A percentile compares a stretch with the other conserved stretches of the same genome.
phyloP scores from a whole-genome alignment of 2,113 vertebrate genomes.

The Poecilia latipinna region DNA sequence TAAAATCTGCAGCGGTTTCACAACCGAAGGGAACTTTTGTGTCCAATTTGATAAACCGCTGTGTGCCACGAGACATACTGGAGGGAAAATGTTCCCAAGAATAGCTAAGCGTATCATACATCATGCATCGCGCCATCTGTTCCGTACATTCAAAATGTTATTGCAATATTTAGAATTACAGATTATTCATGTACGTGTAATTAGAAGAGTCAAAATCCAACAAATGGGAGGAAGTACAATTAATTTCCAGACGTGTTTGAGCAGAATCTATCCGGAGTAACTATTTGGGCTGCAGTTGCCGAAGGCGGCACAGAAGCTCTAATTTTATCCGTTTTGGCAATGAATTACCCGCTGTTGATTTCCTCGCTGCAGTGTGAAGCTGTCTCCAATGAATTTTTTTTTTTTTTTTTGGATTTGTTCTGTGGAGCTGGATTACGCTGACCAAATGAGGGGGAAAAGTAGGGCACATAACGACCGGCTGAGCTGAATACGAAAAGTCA shows the following conservation, averaged over 20 bases:
- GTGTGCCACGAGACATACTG: conserved; percentile 69
- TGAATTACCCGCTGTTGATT: conserved; percentile 58
- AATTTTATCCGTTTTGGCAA: conserved; percentile 72
- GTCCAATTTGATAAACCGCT: conserved; percentile 72
- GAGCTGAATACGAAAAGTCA: conserved; percentile 42
- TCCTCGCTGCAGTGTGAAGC: conserved; percentile 30
- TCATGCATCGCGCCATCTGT: conserved; percentile 77
- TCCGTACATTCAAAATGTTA: conserved; percentile 79
- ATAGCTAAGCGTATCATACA: conserved; percentile 80
- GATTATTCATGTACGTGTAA: conserved; percentile 78
- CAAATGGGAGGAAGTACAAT: conserved; percentile 70
- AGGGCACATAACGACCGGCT: conserved; percentile 34
- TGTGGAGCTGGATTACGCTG: conserved; percentile 30
- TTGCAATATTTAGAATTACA: conserved; percentile 79
- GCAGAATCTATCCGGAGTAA: conserved; percentile 71
- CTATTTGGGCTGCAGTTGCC: conserved; percentile 70
- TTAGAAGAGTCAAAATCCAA: conserved; percentile 74
- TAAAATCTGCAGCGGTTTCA: conserved; percentile 45
- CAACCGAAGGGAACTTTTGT: conserved; percentile 69
- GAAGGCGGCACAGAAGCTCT: conserved; percentile 63
- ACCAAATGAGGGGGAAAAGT: conserved; percentile 46
- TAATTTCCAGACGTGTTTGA: conserved; percentile 68
- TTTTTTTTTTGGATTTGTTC: conserved; percentile 12
- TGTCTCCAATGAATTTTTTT: conserved; percentile 30
- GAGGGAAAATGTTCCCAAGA: conserved; percentile 78